Evolutionary conservation across 2,888 invertebrate genomes (phyloP), one percentile per base, ranked within the genome.

Genomic region (Epinotia demarniana): DNA sequence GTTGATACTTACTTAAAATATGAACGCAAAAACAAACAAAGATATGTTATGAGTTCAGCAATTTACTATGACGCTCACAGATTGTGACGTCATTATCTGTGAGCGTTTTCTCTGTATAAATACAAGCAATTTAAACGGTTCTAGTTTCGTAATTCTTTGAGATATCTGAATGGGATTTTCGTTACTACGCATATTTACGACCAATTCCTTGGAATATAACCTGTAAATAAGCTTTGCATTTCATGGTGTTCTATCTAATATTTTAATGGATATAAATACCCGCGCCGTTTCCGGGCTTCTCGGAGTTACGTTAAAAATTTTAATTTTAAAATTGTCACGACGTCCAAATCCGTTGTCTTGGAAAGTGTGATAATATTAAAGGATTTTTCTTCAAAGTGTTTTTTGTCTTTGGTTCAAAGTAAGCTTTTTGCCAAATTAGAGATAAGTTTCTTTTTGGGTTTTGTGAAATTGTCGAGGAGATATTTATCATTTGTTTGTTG

Each of bases 381-480:
- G 19, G 49, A 58, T 18, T 58, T 74, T 49, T 23, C 46, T 49
- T 58, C 58, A 58, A 70, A 64, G 57, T 19, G 61, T 57, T 74
- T 73, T 27, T 71, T 64, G 39, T 60, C 18, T 53, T 60, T 49
- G 27, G 12, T 53, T 73, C 39, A 60, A 60, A 64, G 53, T 12
- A 66, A 39, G 46, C 19, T 64, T 62, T 66, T 71, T 75, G 63
- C 12, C 23, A 58, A 73, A 73, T 73, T 62, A 64, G 71, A 71
- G 49, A 61, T 16, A 67, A 67, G 57, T 49, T 23, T 63, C 39
- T 46, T 33, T 62, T 43, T 23, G 11, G 39, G 55, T 16, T 39
- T 23, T n/a, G 6, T n/a, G 6, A n/a, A 53, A 13, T 53, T 1
- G 53, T n/a, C 16, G 16, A 49, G n/a, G 5, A n/a, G n/a, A n/a